Evolutionary conservation across 2,113 vertebrate species (phyloP).

Genomic region (Phalacrocorax brasilianus): DNA sequence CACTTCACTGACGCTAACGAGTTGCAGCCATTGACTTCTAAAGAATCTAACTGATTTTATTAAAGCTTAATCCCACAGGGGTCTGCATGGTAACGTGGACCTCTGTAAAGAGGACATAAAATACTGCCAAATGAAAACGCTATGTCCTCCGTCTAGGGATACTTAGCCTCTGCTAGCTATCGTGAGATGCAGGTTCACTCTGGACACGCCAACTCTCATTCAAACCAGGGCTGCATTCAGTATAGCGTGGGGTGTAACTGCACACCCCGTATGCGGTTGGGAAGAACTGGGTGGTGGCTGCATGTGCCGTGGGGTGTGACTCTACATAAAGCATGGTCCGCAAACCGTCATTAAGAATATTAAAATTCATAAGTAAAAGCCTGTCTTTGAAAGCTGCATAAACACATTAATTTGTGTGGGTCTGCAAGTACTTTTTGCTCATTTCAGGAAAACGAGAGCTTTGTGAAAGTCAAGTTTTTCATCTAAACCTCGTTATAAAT

Average conservation of each 20-base stretch:
- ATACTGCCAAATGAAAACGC: neutral
- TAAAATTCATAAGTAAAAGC: neutral
- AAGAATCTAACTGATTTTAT: conserved; percentile 10
- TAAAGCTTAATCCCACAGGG: neutral
- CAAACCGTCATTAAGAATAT: neutral
- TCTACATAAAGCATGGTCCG: neutral
- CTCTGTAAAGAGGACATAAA: neutral
- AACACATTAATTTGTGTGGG: neutral
- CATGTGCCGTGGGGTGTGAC: neutral
- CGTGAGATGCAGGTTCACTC: neutral
- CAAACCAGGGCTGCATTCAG: neutral
- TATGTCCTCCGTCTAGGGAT: accelerated
- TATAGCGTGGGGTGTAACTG: neutral
- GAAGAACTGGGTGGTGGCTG: neutral
- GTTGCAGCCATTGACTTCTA: neutral
- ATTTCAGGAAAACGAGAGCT: neutral
- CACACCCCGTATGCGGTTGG: neutral
- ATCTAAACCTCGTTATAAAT: neutral
- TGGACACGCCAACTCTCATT: neutral
- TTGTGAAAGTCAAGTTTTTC: neutral
- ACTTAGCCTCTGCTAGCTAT: neutral
- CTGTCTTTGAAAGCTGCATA: neutral
- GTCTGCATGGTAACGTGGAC: neutral
- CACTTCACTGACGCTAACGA: neutral
- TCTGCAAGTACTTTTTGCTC: neutral